Evolutionary conservation across 2,113 vertebrate species (phyloP).

Genomic region (Pomatorhinus ruficollis): DNA sequence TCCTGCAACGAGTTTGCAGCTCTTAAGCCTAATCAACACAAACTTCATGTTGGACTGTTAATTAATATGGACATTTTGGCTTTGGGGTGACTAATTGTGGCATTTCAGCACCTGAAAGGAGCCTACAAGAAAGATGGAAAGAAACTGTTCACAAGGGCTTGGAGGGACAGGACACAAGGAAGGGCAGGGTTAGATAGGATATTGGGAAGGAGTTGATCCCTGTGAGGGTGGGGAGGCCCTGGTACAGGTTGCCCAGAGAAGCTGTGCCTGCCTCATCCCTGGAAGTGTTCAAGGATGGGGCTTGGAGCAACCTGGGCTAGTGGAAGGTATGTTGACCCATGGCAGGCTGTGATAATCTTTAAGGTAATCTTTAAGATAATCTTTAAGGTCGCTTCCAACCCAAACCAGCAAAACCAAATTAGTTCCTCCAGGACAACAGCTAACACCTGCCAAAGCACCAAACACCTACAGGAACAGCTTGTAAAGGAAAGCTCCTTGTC

Average conservation of each 20-base stretch:
- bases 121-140: not conserved
- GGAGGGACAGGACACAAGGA: not conserved
- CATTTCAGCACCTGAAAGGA: not conserved
- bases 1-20: not conserved
- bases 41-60: not conserved
- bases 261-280: not conserved
- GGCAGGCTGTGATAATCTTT: not conserved
- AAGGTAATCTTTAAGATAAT: not conserved
- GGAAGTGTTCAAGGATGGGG: no score
- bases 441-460: not conserved
- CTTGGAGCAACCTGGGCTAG: not conserved
- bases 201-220: not conserved
- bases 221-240: not conserved
- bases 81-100: not conserved
- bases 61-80: not conserved
- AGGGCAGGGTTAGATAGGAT: not conserved
- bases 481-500: not conserved
- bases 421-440: not conserved
- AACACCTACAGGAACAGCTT: not conserved
- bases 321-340: not conserved
- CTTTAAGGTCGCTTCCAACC: not conserved
- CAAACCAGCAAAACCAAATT: not conserved
- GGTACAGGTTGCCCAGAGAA: not conserved
- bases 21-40: not conserved
- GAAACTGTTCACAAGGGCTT: not conserved